These are phyloP conservation scores for Ethmia dodecea DNA, from an alignment of 2,888 invertebrate species.

Conservation along the genomic window DNA sequence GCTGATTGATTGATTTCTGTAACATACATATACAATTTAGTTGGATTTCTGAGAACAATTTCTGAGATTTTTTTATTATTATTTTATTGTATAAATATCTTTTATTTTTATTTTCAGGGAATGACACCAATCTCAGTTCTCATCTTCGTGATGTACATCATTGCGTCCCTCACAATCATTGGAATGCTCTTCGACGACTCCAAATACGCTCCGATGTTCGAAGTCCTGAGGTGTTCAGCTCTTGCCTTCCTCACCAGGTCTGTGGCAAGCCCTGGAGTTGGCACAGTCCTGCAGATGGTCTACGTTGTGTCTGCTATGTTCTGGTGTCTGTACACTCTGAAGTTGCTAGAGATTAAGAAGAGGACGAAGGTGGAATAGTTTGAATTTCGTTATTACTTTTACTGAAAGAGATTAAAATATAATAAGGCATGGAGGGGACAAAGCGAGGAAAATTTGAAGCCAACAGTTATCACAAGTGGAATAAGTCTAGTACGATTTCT, in stretches of 20 bases:
- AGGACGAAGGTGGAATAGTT: constrained; percentile 43
- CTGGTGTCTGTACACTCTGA: constrained; percentile 80
- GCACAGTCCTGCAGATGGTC: constrained; percentile 69
- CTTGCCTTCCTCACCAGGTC: constrained; percentile 71
- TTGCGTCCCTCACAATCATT: constrained; percentile 81
- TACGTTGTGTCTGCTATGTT: constrained; percentile 79
- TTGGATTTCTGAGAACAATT: too few species aligned
- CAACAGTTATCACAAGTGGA: too few species aligned
- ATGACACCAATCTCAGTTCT: constrained; percentile 78
- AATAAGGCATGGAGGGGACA: too few species aligned
- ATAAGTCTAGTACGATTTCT: too few species aligned
- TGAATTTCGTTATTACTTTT: too few species aligned
- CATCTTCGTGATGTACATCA: constrained; percentile 79
- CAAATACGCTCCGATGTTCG: constrained; percentile 78
- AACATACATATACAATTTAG: too few species aligned
- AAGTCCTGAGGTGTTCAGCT: constrained; percentile 81
- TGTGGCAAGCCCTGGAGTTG: constrained; percentile 46
- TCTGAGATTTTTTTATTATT: too few species aligned
- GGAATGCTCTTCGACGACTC: constrained; percentile 85
- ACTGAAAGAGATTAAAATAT: too few species aligned
- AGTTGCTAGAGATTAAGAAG: constrained; percentile 74
- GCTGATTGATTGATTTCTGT: too few species aligned
- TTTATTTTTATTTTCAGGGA: constrained; percentile 66
- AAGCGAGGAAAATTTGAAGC: too few species aligned
- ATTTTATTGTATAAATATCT: too few species aligned